Base-by-base conservation (phyloP, 2,888 invertebrate species). In the Drosophila setosimentum region DNA sequence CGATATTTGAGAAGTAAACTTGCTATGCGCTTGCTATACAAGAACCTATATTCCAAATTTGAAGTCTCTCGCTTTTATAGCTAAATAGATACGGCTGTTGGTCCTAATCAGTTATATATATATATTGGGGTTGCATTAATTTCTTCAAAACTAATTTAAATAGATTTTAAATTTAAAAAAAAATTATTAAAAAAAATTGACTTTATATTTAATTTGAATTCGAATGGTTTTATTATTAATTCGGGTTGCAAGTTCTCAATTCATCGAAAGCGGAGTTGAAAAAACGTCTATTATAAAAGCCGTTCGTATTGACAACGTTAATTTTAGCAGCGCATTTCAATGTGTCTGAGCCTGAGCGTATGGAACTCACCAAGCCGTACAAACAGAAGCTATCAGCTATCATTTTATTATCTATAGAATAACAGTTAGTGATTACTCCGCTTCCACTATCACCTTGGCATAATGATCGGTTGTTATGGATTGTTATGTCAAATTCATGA, bases 371-470 rank as follows among this genome's bases (percentile, higher is more conserved):
- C 10, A 66, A 13, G 8, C 73, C 76, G 30, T 61, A 58, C 2
- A 78, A 21, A 3, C 60, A 51, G 1, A 0, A 18, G 1, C 8
- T 0, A 0, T 21, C 4, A 8, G 0, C 2, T 2, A 0, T 6
- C 18, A 0, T 0, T 5, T 27, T 8, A 2, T 2, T 1, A 0
- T n/a, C 2, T 1, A 4, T 40, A n/a, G 2, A 1, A 13, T 7
- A 2, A 18, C 60, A 67, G 0, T 0, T 0, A 0, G 2, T 0
- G 3, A 50, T 4, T n/a, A 62, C 51, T 11, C 35, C 68, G 29
- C 64, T 51, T 11, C 78, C 78, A 49, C 73, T 78, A 32, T 78
- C 64, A 2, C 78, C 76, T 2, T 0, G 4, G 51, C 76, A 76
- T 13, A 72, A 0, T 2, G 0, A 18, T 5, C 0, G 0, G 0